Evolutionary conservation across 2,888 invertebrate species (phyloP).

Genomic region (Lithophane ornitopus): DNA sequence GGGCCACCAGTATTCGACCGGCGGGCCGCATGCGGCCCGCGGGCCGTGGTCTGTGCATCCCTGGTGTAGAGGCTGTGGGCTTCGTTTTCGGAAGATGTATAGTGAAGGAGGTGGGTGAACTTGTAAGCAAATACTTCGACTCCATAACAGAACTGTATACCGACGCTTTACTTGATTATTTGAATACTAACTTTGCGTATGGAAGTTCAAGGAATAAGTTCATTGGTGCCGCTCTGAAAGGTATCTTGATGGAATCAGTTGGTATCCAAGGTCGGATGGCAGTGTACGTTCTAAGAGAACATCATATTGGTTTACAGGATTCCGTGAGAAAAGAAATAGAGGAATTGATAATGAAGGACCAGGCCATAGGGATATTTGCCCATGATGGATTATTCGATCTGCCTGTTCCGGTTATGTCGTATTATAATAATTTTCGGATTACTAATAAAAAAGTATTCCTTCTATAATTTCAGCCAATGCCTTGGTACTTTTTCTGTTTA

Average conservation of each 20-base stretch:
- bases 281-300: constrained; percentile 24
- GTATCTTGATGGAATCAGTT: constrained; percentile 32
- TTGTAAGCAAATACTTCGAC: constrained; percentile 72
- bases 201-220: constrained; percentile 24
- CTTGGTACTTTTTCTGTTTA: neutral
- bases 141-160: constrained; percentile 75
- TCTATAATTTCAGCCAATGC: neutral
- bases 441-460: neutral
- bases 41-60: no score
- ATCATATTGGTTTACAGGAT: constrained; percentile 14
- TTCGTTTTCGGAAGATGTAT: constrained; percentile 75
- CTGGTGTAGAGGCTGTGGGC: constrained; percentile 75
- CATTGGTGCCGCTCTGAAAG: constrained; percentile 28
- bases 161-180: constrained; percentile 60
- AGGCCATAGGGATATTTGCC: constrained; percentile 17
- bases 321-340: constrained; percentile 30
- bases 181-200: constrained; percentile 35
- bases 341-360: constrained; percentile 24
- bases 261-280: constrained; percentile 47
- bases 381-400: constrained; percentile 11
- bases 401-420: constrained; percentile 20
- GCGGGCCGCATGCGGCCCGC: no score
- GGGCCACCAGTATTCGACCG: no score
- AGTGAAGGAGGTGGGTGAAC: constrained; percentile 70
- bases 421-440: neutral